Evolutionary conservation across 1,140 invertebrate species (phyloP), one percentile per base, ranked within the genome.

Genomic region (Cotesia typhae): DNA sequence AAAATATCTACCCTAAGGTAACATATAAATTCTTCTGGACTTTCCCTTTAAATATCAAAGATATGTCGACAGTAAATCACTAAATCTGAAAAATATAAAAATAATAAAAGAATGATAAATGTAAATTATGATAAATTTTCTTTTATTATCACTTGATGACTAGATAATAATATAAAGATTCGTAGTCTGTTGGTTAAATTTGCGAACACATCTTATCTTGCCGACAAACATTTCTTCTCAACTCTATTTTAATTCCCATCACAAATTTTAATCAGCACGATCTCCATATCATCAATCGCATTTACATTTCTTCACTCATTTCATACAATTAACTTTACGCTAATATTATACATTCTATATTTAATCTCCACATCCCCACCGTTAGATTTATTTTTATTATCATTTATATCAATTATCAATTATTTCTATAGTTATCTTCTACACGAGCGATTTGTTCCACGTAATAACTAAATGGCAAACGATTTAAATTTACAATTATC

Each of bases 151-250:
- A 83, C 81, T 83, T 79, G 79, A 81, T 85, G 83, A 84, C 82
- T 85, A 85, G 82, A 85, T 84, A 84, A 82, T 82, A 82, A 83
- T 85, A 85, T 83, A 83, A 83, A 85, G 82, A 84, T 84, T 68
- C 80, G 79, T 82, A 83, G 80, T 83, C 82, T 84, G 78, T 78
- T 72, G 71, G 75, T 79, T 76, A 79, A 80, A 70, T 78, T 47
- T 78, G 77, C 73, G 77, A 81, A 79, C 68, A 75, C 75, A 65
- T 74, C 60, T 68, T 75, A 70, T 76, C 74, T 77, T 20, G 74
- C 28, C 28, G 28, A 28, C 28, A 28, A 28, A 28, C 28, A 28
- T 28, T 28, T 28, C 1, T 28, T 69, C 59, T 69, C 71, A 61
- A 71, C 55, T 67, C 61, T 70, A 51, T 10, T 63, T 66, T 47